Evolutionary conservation across 2,888 invertebrate species (phyloP).

Genomic region (Tinea trinotella): DNA sequence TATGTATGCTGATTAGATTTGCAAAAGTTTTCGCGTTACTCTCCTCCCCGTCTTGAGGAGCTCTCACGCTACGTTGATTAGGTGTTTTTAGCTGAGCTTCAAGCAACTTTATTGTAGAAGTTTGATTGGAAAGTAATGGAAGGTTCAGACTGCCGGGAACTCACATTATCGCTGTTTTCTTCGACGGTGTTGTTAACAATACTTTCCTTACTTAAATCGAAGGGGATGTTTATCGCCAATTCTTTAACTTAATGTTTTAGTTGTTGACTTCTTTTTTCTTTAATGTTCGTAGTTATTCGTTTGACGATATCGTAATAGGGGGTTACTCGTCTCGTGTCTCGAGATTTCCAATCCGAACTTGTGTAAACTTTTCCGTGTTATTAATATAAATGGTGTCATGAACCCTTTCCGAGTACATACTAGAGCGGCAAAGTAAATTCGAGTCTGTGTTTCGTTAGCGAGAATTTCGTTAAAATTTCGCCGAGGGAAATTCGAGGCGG

Average conservation of each 20-base stretch:
- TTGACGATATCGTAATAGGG: conserved; percentile 24
- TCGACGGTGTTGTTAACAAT: conserved; percentile 29
- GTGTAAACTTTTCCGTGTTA: conserved; percentile 11
- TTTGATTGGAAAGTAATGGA: conserved; percentile 53
- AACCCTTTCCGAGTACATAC: conserved; percentile 15
- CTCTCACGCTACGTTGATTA: conserved; percentile 36
- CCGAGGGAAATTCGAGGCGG: conserved; percentile 38
- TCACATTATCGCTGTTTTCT: conserved; percentile 37
- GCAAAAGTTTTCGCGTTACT: conserved; percentile 31
- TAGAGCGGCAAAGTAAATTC: conserved; percentile 23
- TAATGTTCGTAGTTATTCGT: conserved; percentile 21
- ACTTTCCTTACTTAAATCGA: conserved; percentile 31
- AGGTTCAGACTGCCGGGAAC: conserved; percentile 33
- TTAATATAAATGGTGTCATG: conserved; percentile 14
- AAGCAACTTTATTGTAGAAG: conserved; percentile 45
- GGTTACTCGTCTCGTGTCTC: conserved; percentile 14
- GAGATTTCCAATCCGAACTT: neutral
- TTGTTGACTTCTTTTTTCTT: conserved; percentile 22
- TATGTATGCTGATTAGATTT: conserved; percentile 45
- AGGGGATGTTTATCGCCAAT: conserved; percentile 24
- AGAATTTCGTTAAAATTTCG: conserved; percentile 36
- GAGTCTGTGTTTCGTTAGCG: conserved; percentile 26
- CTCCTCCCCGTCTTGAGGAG: conserved; percentile 20
- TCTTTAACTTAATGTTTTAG: conserved; percentile 22
- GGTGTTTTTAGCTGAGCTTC: conserved; percentile 36